Conservation (phyloP, 1,140 invertebrate genomes). For the Coptotermes formosanus region DNA sequence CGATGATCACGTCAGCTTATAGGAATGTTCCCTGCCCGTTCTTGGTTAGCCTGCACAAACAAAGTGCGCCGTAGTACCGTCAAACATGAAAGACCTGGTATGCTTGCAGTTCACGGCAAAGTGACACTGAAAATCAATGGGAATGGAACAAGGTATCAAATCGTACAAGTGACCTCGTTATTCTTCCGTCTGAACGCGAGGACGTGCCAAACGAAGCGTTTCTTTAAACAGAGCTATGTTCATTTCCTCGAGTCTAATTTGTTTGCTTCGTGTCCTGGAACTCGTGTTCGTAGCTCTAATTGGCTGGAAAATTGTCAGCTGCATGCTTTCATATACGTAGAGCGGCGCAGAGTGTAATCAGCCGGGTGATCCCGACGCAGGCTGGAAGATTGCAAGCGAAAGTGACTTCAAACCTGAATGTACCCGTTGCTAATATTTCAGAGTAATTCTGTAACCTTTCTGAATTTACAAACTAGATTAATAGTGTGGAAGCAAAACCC, state of each 20-base stretch:
- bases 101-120: neutral
- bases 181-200: neutral
- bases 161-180: neutral
- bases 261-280: neutral
- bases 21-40: too few relatives aligned
- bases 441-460: too few relatives aligned
- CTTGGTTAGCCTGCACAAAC: too few relatives aligned
- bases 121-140: neutral
- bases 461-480: too few relatives aligned
- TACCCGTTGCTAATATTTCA: too few relatives aligned
- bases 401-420: too few relatives aligned
- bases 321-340: neutral
- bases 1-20: too few relatives aligned
- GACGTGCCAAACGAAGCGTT: conserved; percentile 3
- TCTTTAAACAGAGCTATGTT: conserved; percentile 2
- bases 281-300: neutral
- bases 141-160: neutral
- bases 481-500: too few relatives aligned
- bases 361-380: too few relatives aligned
- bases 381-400: too few relatives aligned
- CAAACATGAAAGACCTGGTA: neutral
- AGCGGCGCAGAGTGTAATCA: too few relatives aligned
- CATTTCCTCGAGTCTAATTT: conserved; percentile 4
- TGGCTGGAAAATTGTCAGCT: neutral
- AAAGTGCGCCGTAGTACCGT: too few relatives aligned